These are phyloP conservation scores for Mus musculus DNA, from an alignment of 2,113 vertebrate species.

Conservation along the genomic window GRCm39 chr12:36288001-36288500, in stretches of 20 bases:
- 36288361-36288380: background rate
- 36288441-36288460: background rate
- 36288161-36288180: background rate
- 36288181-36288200: background rate
- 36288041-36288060: background rate
- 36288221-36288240: background rate
- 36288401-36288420: background rate
- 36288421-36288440: no score
- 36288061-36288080: background rate
- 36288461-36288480: background rate
- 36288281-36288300: background rate
- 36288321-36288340: background rate
- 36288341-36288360: background rate
- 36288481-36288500: background rate
- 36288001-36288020: background rate
- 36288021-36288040: background rate
- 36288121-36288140: slow-evolving; percentile 2
- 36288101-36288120: background rate
- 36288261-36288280: background rate
- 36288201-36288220: background rate
- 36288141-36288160: slow-evolving; percentile 1
- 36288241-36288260: background rate
- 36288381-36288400: background rate
- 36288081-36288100: background rate
- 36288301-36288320: background rate